phyloP scores from a whole-genome alignment of 2,113 vertebrate species.

The Cyanoderma ruficeps region DNA sequence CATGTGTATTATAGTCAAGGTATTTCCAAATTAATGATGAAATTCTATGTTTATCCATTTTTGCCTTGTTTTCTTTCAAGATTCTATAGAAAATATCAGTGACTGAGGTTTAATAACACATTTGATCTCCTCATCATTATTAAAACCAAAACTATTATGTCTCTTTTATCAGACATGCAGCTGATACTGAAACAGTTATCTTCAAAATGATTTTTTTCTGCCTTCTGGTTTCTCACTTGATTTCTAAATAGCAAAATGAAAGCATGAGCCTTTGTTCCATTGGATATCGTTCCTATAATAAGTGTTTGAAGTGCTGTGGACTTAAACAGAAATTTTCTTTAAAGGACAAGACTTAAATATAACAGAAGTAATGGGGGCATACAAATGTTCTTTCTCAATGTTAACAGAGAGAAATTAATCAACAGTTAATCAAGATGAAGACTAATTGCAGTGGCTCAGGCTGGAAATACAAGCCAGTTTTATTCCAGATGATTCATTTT shows the following conservation, averaged over 20 bases:
- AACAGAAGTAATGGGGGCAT: not conserved
- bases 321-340: not conserved
- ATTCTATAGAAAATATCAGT: not conserved
- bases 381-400: not conserved
- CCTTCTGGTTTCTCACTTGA: not conserved
- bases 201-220: not conserved
- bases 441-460: not conserved
- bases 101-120: not conserved
- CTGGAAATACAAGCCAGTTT: not conserved
- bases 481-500: not conserved
- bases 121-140: not conserved
- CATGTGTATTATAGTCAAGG: not conserved
- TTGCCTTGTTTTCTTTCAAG: not conserved
- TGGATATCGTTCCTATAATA: not conserved
- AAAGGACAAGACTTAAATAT: not conserved
- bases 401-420: not conserved
- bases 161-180: not conserved
- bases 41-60: not conserved
- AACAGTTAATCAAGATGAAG: not conserved
- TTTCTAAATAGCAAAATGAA: not conserved
- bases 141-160: not conserved
- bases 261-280: not conserved
- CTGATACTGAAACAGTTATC: not conserved
- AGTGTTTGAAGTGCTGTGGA: not conserved
- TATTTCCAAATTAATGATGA: not conserved